Evolutionary conservation across 2,797 vertebrate species (phyloP).

Genomic region (Melanogrammus aeglefinus): DNA sequence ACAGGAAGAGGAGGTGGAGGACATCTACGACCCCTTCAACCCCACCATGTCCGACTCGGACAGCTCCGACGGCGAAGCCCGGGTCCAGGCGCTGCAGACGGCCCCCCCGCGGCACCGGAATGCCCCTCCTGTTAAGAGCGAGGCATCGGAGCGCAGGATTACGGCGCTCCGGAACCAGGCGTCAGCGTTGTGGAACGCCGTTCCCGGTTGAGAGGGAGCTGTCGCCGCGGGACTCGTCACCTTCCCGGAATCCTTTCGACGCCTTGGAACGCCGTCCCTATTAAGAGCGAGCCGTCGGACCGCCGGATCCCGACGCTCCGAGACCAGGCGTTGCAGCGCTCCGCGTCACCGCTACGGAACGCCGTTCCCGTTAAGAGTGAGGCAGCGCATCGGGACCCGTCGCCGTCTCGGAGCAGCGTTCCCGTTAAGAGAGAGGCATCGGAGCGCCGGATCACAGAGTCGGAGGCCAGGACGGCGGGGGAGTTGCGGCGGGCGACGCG

Average conservation of each 20-base stretch:
- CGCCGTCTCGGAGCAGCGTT: conserved; percentile 8
- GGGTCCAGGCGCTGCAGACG: conserved; percentile 28
- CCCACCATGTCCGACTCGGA: conserved; percentile 90
- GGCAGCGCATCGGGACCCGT: conserved; percentile 3
- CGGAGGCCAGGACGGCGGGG: conserved; percentile 22
- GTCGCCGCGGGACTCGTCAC: conserved; percentile 9
- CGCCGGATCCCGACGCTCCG: conserved; percentile 21
- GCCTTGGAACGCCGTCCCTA: conserved; percentile 22
- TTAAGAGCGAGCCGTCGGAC: conserved; percentile 50
- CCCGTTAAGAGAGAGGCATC: conserved; percentile 49
- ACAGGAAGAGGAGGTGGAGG: conserved; percentile 71
- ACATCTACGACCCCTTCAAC: conserved; percentile 94
- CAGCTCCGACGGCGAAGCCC: conserved; percentile 68
- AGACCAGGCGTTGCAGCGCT: conserved; percentile 12
- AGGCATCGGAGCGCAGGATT: not conserved
- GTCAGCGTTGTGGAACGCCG: no score
- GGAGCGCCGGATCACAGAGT: conserved; percentile 34
- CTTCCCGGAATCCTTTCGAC: not conserved
- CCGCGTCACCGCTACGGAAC: no score
- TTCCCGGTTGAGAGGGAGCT: no score
- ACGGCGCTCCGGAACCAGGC: conserved; percentile 33
- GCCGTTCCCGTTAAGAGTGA: no score
- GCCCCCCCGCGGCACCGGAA: conserved; percentile 16
- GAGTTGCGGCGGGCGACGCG: not conserved
- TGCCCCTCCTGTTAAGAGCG: no score